Conservation (phyloP, 1,140 invertebrate genomes). For the Panagrolaimus sp. region DNA sequence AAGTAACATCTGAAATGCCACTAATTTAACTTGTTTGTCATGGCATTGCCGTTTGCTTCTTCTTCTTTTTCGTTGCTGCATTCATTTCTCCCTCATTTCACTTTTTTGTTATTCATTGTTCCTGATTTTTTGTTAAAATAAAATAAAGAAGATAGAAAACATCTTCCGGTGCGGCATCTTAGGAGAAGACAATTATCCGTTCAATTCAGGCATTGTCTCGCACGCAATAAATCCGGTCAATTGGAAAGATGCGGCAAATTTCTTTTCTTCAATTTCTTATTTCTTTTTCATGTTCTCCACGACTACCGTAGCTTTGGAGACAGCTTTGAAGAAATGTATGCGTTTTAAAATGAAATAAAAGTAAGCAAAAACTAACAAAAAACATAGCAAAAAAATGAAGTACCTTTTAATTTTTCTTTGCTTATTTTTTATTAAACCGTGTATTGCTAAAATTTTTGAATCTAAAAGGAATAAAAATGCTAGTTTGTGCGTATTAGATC, state of each 20-base stretch:
- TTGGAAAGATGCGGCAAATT: constrained; percentile 1
- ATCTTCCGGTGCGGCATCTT: not conserved
- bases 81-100: too few relatives aligned
- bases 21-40: constrained; percentile 16
- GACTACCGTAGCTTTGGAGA: constrained; percentile 11
- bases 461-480: too few relatives aligned
- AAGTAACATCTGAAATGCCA: constrained; percentile 14
- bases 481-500: too few relatives aligned
- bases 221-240: constrained; percentile 12
- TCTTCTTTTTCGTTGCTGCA: not conserved
- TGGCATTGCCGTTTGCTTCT: not conserved
- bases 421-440: too few relatives aligned
- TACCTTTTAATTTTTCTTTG: too few relatives aligned
- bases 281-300: not conserved
- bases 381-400: too few relatives aligned
- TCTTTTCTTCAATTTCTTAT: not conserved
- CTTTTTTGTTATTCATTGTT: constrained; percentile 8
- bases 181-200: constrained; percentile 10
- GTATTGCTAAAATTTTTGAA: too few relatives aligned
- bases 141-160: not conserved
- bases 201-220: constrained; percentile 15
- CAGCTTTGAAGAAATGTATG: not conserved
- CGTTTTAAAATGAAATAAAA: not conserved
- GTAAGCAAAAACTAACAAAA: too few relatives aligned
- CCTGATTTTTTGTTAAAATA: constrained; percentile 4